Base-by-base conservation (phyloP, 2,113 vertebrate genomes). In the Octodon degus region DNA sequence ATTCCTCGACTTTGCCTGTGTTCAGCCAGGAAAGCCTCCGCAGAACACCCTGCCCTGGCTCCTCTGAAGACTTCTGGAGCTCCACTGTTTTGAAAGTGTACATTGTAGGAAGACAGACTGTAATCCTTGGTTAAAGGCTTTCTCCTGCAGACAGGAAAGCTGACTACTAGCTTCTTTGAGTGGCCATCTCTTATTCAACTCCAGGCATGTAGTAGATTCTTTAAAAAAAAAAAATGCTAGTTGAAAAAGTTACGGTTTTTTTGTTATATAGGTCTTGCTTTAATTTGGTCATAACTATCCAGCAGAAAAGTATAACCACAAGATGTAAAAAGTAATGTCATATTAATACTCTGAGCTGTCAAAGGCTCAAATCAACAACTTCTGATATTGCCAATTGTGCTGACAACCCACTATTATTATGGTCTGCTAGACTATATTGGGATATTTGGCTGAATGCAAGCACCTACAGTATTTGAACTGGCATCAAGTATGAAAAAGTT, bases 1-100 rank as follows among this genome's bases (percentile, higher is more conserved):
- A 34, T 32, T n/a, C 30, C 43, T 87, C 4, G 2, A 25, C n/a
- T 60, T 3, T n/a, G 63, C 16, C 47, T 86, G 30, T 25, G 20
- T 58, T 82, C 65, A 68, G 55, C 72, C 25, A 5, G 4, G 10
- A 17, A n/a, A 79, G 3, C 55, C 50, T 63, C 67, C 9, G 13
- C 5, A 14, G 60, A 30, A 8, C 5, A 27, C 8, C 7, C 1
- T 1, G 4, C 6, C 53, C 27, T 40, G 0, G 62, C 65, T 80
- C 62, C 12, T 5, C 22, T 12, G 24, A 86, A 24, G 34, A 34
- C 34, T 53, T 43, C 60, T 30, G 11, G 37, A 19, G 0, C 0
- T n/a, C 27, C 19, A 12, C 47, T 87, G 30, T 55, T 68, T 0
- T 24, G 30, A 67, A 92, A 16, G 12, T 55, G 9, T 30, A 62